Percentiles rank a stretch among this genome's conserved stretches.
Evolutionary conservation across 2,888 invertebrate species (phyloP).

Genomic region (Drosophila kanekoi): DNA sequence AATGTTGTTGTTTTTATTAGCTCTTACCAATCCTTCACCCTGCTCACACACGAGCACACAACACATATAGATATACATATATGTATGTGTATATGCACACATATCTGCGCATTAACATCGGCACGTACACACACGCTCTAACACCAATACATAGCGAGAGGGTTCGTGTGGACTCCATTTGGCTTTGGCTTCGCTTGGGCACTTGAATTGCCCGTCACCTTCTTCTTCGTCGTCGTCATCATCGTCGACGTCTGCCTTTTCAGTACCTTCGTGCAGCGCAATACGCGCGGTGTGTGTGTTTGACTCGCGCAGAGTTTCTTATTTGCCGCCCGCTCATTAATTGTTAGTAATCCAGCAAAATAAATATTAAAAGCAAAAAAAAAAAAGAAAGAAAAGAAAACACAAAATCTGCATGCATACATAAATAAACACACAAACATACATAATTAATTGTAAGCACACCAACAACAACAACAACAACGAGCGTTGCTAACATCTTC

Average conservation of each 20-base stretch:
- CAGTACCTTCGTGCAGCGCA: constrained; percentile 78
- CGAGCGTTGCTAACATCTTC: constrained; percentile 38
- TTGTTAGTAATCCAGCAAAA: constrained; percentile 54
- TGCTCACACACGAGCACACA: constrained; percentile 20
- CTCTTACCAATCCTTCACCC: constrained; percentile 51
- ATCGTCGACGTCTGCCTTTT: constrained; percentile 56
- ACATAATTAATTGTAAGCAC: constrained; percentile 25
- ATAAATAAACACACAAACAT: constrained; percentile 9
- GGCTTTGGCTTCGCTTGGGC: constrained; percentile 73
- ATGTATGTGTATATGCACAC: not conserved
- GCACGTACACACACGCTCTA: constrained; percentile 26
- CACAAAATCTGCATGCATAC: constrained; percentile 10
- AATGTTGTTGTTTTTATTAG: constrained; percentile 72
- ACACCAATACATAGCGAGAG: constrained; percentile 30
- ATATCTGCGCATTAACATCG: constrained; percentile 9
- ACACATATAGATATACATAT: not conserved
- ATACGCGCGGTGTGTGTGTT: constrained; percentile 72
- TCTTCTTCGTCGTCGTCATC: constrained; percentile 31
- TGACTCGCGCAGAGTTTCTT: constrained; percentile 65
- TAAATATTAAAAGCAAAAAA: constrained; percentile 5
- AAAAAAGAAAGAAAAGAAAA: constrained; percentile 3
- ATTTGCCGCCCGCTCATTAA: constrained; percentile 67
- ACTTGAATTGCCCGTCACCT: constrained; percentile 51
- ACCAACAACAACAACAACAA: constrained; percentile 14
- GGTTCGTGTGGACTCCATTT: constrained; percentile 76